Evolutionary conservation across 2,113 vertebrate species (phyloP), one percentile per base, ranked within the genome.

Genomic region (Cairina moschata): DNA sequence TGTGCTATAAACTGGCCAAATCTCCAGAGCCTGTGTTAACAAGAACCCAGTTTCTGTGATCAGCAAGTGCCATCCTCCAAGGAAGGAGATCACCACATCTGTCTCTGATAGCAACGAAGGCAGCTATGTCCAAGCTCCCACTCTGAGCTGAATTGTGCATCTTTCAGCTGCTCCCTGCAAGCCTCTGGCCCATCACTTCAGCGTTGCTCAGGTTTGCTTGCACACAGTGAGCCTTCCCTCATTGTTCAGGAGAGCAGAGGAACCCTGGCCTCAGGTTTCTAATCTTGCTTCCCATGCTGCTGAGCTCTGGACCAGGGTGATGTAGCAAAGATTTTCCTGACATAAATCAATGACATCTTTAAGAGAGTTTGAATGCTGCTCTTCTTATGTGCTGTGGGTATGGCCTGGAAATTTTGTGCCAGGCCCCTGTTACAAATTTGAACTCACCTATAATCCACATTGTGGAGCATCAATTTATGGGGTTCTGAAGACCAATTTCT

Each of bases 181-280:
- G 23, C 26, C 77, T 11, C 73, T 71, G 69, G 34, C 31, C 52
- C 1, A 0, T 50, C 20, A 6, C 26, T 59, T 42, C 3, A 20
- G 13, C 13, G 8, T 44, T 79, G 59, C 44, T 71, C 7, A 13
- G 17, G 21, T 44, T 21, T 6, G 2, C 31, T 29, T 29, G 8
- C 26, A n/a, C 0, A 0, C 32, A 28, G 6, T 13, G 38, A 34
- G 6, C 11, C 6, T 63, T 34, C 16, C 13, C 18, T 67, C 4
- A 7, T 13, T 32, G 50, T 38, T 3, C 40, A 66, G 12, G 10
- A 72, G 32, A 40, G 42, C 28, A 68, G 16, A 46, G 31, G 25
- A 26, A 8, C 29, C 4, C 6, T 67, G 40, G 52, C 82, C 31
- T 68, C 12, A 15, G 36, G 15, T 75, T 28, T 68, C 44, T 73